phyloP scores from a whole-genome alignment of 2,113 vertebrate genomes.

The Sialia sialis region DNA sequence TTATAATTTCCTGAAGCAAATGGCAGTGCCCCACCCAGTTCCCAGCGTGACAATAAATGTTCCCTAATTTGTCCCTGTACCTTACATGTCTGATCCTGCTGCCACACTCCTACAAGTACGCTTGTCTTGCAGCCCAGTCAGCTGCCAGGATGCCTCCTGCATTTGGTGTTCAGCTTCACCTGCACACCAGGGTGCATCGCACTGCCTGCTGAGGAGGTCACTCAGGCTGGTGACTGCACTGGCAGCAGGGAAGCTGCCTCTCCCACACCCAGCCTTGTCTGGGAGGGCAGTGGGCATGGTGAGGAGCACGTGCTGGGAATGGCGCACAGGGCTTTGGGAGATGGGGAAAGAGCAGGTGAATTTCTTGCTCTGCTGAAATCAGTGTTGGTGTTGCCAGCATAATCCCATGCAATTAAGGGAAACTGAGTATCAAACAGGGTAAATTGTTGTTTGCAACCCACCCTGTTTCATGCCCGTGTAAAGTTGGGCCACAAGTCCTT shows the following conservation, averaged over 20 bases:
- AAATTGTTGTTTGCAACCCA: neutral
- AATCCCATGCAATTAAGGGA: neutral
- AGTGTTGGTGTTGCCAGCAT: neutral
- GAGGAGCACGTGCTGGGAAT: neutral
- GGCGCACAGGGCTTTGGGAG: neutral
- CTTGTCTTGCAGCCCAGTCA: neutral
- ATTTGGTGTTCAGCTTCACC: neutral
- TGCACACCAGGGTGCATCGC: neutral
- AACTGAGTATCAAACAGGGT: neutral
- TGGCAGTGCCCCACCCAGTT: neutral
- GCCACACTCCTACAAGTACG: rapidly evolving
- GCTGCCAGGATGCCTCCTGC: neutral
- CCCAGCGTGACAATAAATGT: neutral
- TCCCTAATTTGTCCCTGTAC: neutral
- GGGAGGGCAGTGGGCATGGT: rapidly evolving
- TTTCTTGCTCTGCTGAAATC: neutral
- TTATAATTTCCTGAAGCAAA: neutral
- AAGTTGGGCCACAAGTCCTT: neutral
- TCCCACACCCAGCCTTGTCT: rapidly evolving
- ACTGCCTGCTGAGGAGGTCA: neutral
- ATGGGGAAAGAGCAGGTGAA: neutral
- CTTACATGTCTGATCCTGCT: neutral
- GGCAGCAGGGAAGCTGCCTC: neutral
- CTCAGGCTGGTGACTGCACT: neutral
- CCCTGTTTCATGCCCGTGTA: neutral